These are phyloP conservation scores for Eufriesea mexicana DNA, from an alignment of 1,140 invertebrate species.

Conservation along the genomic window DNA sequence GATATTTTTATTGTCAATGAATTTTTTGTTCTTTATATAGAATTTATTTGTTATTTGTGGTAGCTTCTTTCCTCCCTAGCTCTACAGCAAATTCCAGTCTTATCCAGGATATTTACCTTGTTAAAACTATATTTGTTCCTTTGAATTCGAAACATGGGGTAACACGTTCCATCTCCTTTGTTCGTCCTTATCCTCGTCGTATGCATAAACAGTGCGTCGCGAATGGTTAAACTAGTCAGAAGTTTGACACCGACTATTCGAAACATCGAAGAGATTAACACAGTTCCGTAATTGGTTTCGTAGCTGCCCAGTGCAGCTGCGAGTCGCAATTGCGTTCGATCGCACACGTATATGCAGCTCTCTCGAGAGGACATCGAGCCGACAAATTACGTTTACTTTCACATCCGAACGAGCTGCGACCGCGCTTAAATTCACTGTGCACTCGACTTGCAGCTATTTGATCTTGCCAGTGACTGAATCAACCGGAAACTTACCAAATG, in stretches of 20 bases:
- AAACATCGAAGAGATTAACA: slow-evolving; percentile 38
- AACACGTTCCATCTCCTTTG: too few relatives aligned
- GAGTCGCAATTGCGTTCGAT: slow-evolving; percentile 50
- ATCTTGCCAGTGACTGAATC: slow-evolving; percentile 19
- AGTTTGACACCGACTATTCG: slow-evolving; percentile 14
- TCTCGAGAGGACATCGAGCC: slow-evolving; percentile 48
- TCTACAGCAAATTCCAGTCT: too few relatives aligned
- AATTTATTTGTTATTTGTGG: too few relatives aligned
- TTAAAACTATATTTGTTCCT: too few relatives aligned
- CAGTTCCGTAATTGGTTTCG: slow-evolving; percentile 54
- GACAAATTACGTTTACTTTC: slow-evolving; percentile 59
- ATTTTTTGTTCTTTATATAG: too few relatives aligned
- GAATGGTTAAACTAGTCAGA: slow-evolving; percentile 11
- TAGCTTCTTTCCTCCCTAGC: too few relatives aligned
- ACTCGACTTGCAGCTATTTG: slow-evolving; percentile 30
- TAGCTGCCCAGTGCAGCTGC: slow-evolving; percentile 43
- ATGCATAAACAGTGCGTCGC: background rate
- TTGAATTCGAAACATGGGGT: too few relatives aligned
- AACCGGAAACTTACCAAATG: background rate
- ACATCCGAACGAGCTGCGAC: slow-evolving; percentile 7
- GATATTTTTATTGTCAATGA: too few relatives aligned
- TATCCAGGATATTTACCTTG: too few relatives aligned
- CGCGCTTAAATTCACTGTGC: slow-evolving; percentile 11
- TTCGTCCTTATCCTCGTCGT: too few relatives aligned
- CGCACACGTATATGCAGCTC: slow-evolving; percentile 36